phyloP scores from a whole-genome alignment of 2,797 vertebrate genomes.

The Octomys mimax region DNA sequence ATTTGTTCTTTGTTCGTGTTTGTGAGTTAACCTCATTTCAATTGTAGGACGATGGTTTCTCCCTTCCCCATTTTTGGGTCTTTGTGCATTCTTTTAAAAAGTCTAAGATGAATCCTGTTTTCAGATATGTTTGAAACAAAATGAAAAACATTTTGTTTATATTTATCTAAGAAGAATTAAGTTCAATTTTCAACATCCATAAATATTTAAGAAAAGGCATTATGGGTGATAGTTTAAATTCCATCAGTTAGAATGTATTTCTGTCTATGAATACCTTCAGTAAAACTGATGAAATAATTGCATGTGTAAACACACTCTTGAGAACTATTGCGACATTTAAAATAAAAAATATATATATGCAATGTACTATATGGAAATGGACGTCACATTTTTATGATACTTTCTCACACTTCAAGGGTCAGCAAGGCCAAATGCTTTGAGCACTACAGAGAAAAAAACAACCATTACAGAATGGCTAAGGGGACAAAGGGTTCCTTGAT shows the following conservation, averaged over 20 bases:
- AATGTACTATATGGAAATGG: neutral
- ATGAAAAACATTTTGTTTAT: conserved; percentile 36
- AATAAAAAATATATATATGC: conserved; percentile 34
- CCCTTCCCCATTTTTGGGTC: neutral
- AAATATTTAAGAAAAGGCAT: conserved; percentile 35
- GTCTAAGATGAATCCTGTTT: neutral
- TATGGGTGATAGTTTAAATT: conserved; percentile 26
- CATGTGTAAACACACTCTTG: conserved; percentile 30
- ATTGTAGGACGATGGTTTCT: neutral
- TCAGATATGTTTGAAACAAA: conserved; percentile 47
- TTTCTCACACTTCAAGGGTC: conserved; percentile 58
- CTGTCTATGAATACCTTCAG: conserved; percentile 36
- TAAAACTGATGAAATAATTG: conserved; percentile 10
- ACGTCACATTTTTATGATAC: conserved; percentile 70
- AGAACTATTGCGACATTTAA: conserved; percentile 52
- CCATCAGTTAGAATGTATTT: neutral
- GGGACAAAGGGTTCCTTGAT: conserved; percentile 64
- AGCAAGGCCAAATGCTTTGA: conserved; percentile 69
- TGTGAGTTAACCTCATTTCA: neutral
- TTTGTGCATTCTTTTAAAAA: conserved; percentile 53
- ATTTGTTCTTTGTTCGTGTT: conserved; percentile 64
- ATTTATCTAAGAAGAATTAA: conserved; percentile 39
- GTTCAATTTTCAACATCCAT: neutral
- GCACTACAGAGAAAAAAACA: neutral
- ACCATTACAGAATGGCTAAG: neutral